phyloP scores from a whole-genome alignment of 1,140 invertebrate genomes.

The Ptiloglossa arizonensis region DNA sequence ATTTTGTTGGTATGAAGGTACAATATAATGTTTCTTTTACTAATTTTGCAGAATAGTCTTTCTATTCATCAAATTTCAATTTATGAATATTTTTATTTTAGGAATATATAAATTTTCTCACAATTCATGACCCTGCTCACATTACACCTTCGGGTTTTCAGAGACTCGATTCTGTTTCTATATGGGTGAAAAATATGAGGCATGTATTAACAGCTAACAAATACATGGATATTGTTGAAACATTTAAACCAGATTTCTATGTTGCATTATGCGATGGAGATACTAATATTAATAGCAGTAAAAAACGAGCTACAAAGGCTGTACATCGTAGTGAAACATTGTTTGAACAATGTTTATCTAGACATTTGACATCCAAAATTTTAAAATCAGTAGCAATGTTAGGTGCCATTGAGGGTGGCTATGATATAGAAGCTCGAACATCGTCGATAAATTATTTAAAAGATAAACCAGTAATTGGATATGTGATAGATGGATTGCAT shows the following conservation, averaged over 20 bases:
- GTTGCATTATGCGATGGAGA: conserved; percentile 91
- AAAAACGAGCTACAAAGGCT: conserved; percentile 87
- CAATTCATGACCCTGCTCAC: conserved; percentile 86
- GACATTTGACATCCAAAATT: conserved; percentile 82
- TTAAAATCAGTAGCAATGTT: conserved; percentile 82
- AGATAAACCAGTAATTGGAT: conserved; percentile 85
- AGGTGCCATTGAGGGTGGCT: conserved; percentile 90
- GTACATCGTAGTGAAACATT: conserved; percentile 84
- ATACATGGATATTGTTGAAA: conserved; percentile 90
- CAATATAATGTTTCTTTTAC: conserved; percentile 11
- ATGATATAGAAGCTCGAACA: conserved; percentile 83
- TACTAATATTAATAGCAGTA: conserved; percentile 85
- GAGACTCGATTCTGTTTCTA: conserved; percentile 84
- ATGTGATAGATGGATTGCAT: conserved; percentile 91
- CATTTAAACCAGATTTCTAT: conserved; percentile 90
- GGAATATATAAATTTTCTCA: conserved; percentile 84
- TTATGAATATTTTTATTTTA: conserved; percentile 70
- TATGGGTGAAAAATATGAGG: conserved; percentile 89
- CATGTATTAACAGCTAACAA: conserved; percentile 84
- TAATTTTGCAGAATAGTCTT: background rate
- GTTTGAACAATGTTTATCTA: conserved; percentile 84
- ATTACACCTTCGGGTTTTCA: conserved; percentile 86
- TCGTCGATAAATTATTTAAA: conserved; percentile 84
- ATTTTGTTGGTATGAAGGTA: conserved; percentile 84
- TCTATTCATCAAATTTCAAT: conserved; percentile 22